Evolutionary conservation across 2,797 vertebrate genomes (phyloP).

Genomic region (Cossypha heuglini): DNA sequence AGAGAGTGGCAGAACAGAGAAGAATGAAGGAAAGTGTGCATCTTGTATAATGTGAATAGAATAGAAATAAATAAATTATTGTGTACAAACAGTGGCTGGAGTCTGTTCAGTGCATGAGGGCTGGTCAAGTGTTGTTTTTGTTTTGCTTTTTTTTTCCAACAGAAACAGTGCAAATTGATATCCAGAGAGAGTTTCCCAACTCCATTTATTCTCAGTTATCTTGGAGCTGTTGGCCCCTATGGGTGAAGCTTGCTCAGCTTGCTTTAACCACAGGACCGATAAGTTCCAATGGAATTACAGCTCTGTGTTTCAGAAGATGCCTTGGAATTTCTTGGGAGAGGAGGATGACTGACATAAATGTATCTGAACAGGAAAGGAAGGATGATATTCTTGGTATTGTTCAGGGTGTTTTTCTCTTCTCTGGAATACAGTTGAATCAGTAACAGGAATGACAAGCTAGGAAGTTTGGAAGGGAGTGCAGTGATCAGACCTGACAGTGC

Average conservation of each 20-base stretch:
- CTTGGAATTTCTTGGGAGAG: background rate
- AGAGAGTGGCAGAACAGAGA: background rate
- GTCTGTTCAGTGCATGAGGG: background rate
- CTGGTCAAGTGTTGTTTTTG: background rate
- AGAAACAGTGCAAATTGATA: background rate
- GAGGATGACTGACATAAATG: background rate
- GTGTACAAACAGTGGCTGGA: rapidly evolving
- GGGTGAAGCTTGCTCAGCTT: background rate
- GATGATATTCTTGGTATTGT: background rate
- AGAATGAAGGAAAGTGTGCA: background rate
- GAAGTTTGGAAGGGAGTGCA: background rate
- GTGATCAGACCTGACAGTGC: background rate
- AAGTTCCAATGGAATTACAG: background rate
- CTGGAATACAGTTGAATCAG: background rate
- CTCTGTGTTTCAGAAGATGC: background rate
- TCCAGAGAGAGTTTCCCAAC: background rate
- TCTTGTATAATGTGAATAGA: rapidly evolving
- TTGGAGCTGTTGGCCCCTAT: background rate
- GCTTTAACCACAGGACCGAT: background rate
- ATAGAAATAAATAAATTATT: background rate
- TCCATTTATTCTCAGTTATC: background rate
- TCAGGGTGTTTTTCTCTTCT: background rate
- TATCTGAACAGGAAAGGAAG: background rate
- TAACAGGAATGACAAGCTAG: background rate
- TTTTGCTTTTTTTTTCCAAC: background rate